Evolutionary conservation across 1,140 invertebrate genomes (phyloP).

Genomic region (Formica selysi): DNA sequence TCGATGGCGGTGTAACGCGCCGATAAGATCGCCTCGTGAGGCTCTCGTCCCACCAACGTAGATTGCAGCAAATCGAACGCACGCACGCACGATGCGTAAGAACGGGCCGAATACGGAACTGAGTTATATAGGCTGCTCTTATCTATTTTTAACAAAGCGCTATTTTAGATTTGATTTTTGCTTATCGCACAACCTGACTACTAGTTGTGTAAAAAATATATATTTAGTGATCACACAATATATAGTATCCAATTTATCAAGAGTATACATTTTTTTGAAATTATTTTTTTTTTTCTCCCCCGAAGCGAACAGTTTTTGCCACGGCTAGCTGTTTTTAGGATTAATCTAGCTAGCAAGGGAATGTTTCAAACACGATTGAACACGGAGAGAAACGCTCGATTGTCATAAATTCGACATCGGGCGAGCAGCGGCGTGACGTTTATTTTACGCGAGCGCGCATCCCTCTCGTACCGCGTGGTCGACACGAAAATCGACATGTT

Average conservation of each 20-base stretch:
- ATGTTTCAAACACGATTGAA: conserved; percentile 37
- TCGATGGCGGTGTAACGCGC: neutral
- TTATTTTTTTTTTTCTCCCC: neutral
- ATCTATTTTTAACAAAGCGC: neutral
- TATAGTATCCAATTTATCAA: neutral
- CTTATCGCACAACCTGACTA: neutral
- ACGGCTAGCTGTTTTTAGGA: conserved; percentile 11
- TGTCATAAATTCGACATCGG: conserved; percentile 49
- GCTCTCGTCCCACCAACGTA: conserved; percentile 42
- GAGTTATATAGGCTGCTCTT: conserved; percentile 68
- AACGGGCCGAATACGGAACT: conserved; percentile 74
- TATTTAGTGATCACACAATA: neutral
- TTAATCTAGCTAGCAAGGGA: conserved; percentile 32
- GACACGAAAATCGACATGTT: conserved; percentile 55
- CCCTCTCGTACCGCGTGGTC: conserved; percentile 16
- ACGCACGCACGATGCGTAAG: neutral
- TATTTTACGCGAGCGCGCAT: conserved; percentile 43
- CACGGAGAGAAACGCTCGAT: conserved; percentile 23
- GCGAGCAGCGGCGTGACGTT: conserved; percentile 44
- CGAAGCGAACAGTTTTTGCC: neutral
- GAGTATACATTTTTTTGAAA: neutral
- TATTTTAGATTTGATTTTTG: neutral
- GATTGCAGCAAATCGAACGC: conserved; percentile 29
- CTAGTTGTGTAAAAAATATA: neutral
- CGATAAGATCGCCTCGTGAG: conserved; percentile 46